Evolutionary conservation across 2,888 invertebrate species (phyloP), one percentile per base, ranked within the genome.

Genomic region (Xestia c-nigrum): DNA sequence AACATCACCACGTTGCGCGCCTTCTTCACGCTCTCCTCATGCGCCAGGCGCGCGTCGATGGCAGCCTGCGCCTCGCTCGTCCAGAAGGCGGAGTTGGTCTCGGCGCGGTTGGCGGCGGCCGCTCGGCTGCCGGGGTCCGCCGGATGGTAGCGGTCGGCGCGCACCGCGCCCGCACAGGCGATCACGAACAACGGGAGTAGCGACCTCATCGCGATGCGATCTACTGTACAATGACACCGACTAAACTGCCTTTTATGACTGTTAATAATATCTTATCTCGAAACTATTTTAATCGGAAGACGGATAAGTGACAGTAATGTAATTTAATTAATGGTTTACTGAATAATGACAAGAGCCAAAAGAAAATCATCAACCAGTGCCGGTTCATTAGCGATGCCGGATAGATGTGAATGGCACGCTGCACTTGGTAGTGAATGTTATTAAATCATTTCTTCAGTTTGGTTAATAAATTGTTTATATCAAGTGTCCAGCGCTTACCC

Each of bases 1-100:
- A 98, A 98, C 92, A 98, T 94, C 76, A 98, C 97, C 12, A 98
- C 94, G 91, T 98, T 98, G 67, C 89, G 88, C 46, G 92, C 92
- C 24, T 72, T 72, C 72, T 77, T 40, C 2, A 24, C 38, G 76
- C 78, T 66, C 61, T 50, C 73, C 24, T 80, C 46, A 67, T 74
- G 93, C 9, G 91, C 90, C 72, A 94, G 85, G 21, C 82, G 80
- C 59, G 74, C 96, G 94, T 59, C 88, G 47, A 97, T 91, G 4
- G 91, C 94, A 19, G 91, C 90, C 65, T 93, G 93, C 0, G 96
- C 97, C 69, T 96, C 87, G 0, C 85, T 86, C 61, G 90, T 90
- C 97, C 97, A 97, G 87, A 94, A 96, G 1, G 92, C 88, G 1
- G 90, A 81, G 0, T 78, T 72, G 12, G 50, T 52, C 76, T 91